Evolutionary conservation across 1,140 invertebrate species (phyloP), one percentile per base, ranked within the genome.

Genomic region (Dendroctonus valens): DNA sequence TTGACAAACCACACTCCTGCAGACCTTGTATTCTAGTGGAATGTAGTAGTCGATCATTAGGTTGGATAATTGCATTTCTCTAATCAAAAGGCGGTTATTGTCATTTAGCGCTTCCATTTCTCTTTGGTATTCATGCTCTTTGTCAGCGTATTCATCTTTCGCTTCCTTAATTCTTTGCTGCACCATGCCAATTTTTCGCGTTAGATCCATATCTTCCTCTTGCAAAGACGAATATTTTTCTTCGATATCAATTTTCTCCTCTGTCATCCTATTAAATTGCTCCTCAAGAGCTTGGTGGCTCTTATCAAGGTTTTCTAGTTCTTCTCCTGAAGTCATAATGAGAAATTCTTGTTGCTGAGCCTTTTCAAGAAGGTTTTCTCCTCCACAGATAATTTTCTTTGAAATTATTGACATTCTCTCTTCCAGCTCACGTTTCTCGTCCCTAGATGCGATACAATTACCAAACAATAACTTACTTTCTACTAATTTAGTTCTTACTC

Each of bases 321-420:
- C 96, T 40, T 85, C 83, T n/a, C 93, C 90, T 3, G 94, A 93
- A 65, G 93, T 91, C 72, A 95, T 93, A 11, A 99, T 81, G 26
- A 99, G 81, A 53, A 78, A 77, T 63, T 88, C 83, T 70, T 98
- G 93, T 76, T 99, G 96, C 79, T 99, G 94, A 0, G 96, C 96
- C 77, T 98, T 99, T 78, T 99, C 96, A 61, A 99, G 83, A 7
- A 99, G 83, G 83, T 99, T 99, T 81, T 98, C 97, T 6, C 97
- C 98, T 1, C 98, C 98, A 7, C 99, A 92, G 15, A 99, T 85
- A 57, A 99, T 96, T 78, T 97, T 96, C 62, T 93, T 94, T 78
- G 99, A 94, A 52, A 99, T 85, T 15, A 89, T 89, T 68, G 90
- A 85, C 59, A 99, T 85, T 77, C 97, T 96, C 65, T 94, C 87